These are phyloP conservation scores for Coracias cyanogaster DNA, from an alignment of 2,797 vertebrate genomes.

Conservation along the genomic window DNA sequence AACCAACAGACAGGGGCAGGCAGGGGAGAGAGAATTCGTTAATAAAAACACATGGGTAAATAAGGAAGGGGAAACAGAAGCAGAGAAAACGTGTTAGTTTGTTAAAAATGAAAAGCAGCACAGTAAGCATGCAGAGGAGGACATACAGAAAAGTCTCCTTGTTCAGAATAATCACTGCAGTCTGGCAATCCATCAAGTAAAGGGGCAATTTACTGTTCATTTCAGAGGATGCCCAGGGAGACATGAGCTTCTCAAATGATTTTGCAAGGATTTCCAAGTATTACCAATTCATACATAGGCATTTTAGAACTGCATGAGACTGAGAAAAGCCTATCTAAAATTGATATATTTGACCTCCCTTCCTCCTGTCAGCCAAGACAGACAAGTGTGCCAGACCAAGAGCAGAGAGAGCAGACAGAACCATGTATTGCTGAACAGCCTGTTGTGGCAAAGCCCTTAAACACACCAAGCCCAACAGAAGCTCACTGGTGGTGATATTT, in stretches of 20 bases:
- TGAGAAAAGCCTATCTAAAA: not conserved
- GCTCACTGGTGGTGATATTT: not conserved
- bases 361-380: not conserved
- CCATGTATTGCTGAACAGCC: not conserved
- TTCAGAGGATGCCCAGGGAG: not conserved
- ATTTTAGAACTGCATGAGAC: not conserved
- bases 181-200: not conserved
- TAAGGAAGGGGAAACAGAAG: constrained; percentile 71
- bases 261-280: not conserved
- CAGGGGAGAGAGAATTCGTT: constrained; percentile 75
- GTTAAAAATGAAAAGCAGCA: constrained; percentile 66
- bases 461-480: not conserved
- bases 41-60: constrained; percentile 72
- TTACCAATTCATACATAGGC: not conserved
- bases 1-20: constrained; percentile 81
- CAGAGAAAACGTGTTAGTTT: constrained; percentile 69
- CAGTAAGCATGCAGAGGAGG: constrained; percentile 36
- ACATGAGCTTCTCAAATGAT: not conserved
- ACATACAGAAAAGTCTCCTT: not conserved
- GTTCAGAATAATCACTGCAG: not conserved
- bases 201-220: not conserved
- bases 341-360: not conserved
- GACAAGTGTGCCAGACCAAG: not conserved
- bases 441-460: not conserved
- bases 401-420: constrained; percentile 25